These are phyloP conservation scores for Anisognathus igniventris DNA, from an alignment of 2,797 vertebrate genomes.

Conservation along the genomic window DNA sequence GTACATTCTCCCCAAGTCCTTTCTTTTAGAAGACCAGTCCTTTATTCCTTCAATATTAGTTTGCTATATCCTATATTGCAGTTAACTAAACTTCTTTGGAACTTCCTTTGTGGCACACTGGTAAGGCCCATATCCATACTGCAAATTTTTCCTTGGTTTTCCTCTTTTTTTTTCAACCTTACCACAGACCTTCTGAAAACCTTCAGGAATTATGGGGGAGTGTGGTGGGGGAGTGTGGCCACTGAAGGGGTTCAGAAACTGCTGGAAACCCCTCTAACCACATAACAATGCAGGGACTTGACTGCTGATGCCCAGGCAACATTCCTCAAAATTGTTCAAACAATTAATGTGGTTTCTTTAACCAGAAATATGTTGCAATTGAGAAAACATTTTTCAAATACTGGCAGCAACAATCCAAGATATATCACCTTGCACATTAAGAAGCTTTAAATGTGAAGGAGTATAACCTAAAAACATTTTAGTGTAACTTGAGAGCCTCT, in stretches of 20 bases:
- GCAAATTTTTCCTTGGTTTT: neutral
- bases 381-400: neutral
- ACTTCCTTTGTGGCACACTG: neutral
- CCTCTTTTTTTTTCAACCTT: neutral
- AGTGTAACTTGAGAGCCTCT: neutral
- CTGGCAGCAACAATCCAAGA: neutral
- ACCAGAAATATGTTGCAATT: neutral
- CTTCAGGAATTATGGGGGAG: neutral
- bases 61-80: neutral
- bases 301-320: neutral
- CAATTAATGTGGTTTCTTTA: neutral
- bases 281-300: neutral
- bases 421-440: neutral
- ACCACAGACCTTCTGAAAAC: neutral
- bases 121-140: too few relatives aligned
- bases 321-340: neutral
- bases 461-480: neutral
- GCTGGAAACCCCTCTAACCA: neutral
- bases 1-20: neutral
- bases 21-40: neutral
- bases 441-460: neutral
- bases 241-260: neutral
- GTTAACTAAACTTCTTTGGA: neutral
- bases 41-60: neutral
- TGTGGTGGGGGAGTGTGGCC: rapidly evolving